Percentiles rank a stretch among this genome's conserved stretches.
These are phyloP conservation scores for Atta colombica DNA, from an alignment of 1,140 invertebrate genomes.

Conservation along the genomic window DNA sequence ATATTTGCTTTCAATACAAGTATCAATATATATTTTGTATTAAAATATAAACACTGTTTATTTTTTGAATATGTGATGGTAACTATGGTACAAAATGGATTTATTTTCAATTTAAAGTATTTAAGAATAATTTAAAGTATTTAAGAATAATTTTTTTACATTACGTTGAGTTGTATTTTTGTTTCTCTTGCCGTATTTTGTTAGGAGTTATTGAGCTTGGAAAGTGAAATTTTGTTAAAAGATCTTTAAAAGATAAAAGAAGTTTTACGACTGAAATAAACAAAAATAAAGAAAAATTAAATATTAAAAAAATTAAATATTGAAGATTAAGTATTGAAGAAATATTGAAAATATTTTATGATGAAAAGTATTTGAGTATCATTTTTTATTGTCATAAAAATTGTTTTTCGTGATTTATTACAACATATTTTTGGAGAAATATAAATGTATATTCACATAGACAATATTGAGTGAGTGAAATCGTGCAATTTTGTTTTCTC, in stretches of 20 bases:
- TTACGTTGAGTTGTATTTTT: not conserved
- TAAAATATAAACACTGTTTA: not conserved
- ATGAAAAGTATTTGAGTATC: not conserved
- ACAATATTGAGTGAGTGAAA: slow-evolving; percentile 4
- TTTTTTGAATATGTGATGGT: not conserved
- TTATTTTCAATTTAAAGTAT: not conserved
- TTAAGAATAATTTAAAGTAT: not conserved
- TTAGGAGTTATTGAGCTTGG: too few species aligned
- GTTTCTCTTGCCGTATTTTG: not conserved
- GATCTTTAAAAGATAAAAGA: not conserved
- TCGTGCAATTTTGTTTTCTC: slow-evolving; percentile 2
- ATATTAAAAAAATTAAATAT: not conserved
- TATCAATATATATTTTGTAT: not conserved
- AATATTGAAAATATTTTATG: not conserved
- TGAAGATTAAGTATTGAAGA: not conserved
- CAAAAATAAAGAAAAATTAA: not conserved
- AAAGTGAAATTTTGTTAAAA: not conserved
- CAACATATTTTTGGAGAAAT: not conserved
- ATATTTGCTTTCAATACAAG: not conserved
- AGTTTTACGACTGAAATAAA: not conserved
- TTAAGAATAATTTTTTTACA: not conserved
- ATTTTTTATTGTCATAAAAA: not conserved
- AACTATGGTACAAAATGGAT: not conserved
- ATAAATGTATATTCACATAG: not conserved
- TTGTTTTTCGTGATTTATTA: not conserved